Evolutionary conservation across 2,888 invertebrate species (phyloP), one percentile per base, ranked within the genome.

Genomic region (Prenolepis imparis): DNA sequence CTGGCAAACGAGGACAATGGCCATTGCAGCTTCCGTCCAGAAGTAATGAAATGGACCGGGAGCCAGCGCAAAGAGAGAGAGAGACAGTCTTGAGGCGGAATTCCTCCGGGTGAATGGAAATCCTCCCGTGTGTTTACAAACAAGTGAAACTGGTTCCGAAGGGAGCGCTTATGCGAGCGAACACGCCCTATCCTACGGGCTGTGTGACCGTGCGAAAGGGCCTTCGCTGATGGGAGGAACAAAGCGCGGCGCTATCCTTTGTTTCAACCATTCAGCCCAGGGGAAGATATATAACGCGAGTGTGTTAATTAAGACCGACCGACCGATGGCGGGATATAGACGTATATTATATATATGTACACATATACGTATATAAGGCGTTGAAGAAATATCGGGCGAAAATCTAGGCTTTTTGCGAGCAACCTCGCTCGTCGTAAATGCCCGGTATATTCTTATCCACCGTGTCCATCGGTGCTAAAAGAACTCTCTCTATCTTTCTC

Each of bases 61-160:
- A 36, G 32, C 59, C 21, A 21, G 82, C 72, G 57, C 48, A 28
- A 59, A 12, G 66, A 66, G 66, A 59, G 66, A 55, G 3, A 41
- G 68, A 67, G 82, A 67, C 68, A 82, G 73, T 86, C 84, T 83
- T 68, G 88, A 83, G 70, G 57, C 70, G 36, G 59, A 87, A 86
- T 85, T 80, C 85, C 86, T 64, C 67, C 48, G 41, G 61, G 41
- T 83, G 85, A 86, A 86, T 84, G 83, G 86, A 86, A 90, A 87
- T 89, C 88, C 87, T 88, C 88, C 88, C 86, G 86, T 59, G 72
- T 90, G 90, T 90, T 90, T 90, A 90, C 90, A 90, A 90, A 90
- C 90, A 90, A 89, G 90, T 84, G 90, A 86, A 90, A 89, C 90
- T 90, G 90, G 89, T 90, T 90, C 67, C 84, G 86, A 88, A 89